These are phyloP conservation scores for Origma solitaria DNA, from an alignment of 2,113 vertebrate genomes.

Conservation along the genomic window DNA sequence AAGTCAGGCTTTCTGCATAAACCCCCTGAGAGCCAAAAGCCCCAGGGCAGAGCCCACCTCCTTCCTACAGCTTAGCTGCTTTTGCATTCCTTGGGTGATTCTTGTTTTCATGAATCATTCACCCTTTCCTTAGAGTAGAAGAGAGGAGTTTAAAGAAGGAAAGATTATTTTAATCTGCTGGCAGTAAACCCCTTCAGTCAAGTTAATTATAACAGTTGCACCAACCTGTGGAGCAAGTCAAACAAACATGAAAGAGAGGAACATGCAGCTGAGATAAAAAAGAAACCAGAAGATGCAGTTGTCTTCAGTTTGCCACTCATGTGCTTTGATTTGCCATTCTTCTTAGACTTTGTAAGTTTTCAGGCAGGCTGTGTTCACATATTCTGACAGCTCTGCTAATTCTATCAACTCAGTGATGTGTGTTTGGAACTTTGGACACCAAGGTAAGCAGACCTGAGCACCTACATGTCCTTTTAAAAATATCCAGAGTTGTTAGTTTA, in stretches of 20 bases:
- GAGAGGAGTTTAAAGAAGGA: neutral
- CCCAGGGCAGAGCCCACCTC: neutral
- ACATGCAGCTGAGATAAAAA: neutral
- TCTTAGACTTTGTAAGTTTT: neutral
- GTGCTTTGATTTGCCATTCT: neutral
- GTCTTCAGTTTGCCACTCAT: neutral
- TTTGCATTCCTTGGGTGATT: neutral
- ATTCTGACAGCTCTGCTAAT: neutral
- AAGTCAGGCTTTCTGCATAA: neutral
- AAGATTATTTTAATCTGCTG: neutral
- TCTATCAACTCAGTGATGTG: neutral
- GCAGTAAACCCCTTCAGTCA: neutral
- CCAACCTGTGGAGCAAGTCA: neutral
- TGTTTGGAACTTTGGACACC: neutral
- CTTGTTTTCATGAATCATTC: neutral
- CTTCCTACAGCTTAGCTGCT: neutral
- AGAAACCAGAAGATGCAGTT: neutral
- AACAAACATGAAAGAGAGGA: constrained; percentile 11
- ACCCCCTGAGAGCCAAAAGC: neutral
- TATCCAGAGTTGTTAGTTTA: neutral
- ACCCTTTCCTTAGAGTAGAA: neutral
- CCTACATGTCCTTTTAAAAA: neutral
- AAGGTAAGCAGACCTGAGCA: neutral
- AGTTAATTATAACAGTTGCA: neutral
- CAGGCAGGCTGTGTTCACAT: neutral